A percentile compares a stretch with the other conserved stretches of the same genome.
These are phyloP conservation scores for Chloroclystis v-ata DNA, from an alignment of 2,888 invertebrate genomes.

Conservation along the genomic window DNA sequence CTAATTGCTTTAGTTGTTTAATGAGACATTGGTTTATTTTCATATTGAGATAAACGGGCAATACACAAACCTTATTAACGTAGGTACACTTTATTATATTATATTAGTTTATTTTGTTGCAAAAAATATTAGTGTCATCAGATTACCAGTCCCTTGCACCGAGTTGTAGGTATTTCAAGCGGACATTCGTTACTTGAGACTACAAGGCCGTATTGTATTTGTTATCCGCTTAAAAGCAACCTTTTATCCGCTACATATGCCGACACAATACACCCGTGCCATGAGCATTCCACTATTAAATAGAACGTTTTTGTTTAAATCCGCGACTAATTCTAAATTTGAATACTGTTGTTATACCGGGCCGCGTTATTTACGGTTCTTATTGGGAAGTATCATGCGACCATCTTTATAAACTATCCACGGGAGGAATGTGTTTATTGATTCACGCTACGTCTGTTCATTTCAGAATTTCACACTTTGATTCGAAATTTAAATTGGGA, in stretches of 20 bases:
- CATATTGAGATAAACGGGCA: too few species aligned
- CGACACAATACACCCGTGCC: constrained; percentile 53
- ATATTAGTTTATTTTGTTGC: too few species aligned
- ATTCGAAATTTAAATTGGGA: constrained; percentile 38
- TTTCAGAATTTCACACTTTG: constrained; percentile 56
- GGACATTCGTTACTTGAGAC: too few species aligned
- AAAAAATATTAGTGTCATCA: too few species aligned
- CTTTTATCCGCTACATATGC: constrained; percentile 17
- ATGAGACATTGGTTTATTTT: too few species aligned
- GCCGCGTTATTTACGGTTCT: constrained; percentile 64
- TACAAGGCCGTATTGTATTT: too few species aligned
- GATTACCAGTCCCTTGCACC: too few species aligned
- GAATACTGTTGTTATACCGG: constrained; percentile 71
- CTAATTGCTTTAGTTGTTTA: too few species aligned
- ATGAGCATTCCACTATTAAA: constrained; percentile 66
- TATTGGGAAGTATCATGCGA: constrained; percentile 67
- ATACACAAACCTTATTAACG: too few species aligned
- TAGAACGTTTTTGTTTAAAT: constrained; percentile 77
- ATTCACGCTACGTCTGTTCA: constrained; percentile 59
- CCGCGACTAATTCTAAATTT: constrained; percentile 73
- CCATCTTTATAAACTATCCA: constrained; percentile 13
- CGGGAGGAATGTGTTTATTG: constrained; percentile 68
- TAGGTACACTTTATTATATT: too few species aligned
- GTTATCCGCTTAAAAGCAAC: not conserved
- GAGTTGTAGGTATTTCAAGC: too few species aligned